Evolutionary conservation across 1,140 invertebrate species (phyloP).

Genomic region (Tetraneura akinire): DNA sequence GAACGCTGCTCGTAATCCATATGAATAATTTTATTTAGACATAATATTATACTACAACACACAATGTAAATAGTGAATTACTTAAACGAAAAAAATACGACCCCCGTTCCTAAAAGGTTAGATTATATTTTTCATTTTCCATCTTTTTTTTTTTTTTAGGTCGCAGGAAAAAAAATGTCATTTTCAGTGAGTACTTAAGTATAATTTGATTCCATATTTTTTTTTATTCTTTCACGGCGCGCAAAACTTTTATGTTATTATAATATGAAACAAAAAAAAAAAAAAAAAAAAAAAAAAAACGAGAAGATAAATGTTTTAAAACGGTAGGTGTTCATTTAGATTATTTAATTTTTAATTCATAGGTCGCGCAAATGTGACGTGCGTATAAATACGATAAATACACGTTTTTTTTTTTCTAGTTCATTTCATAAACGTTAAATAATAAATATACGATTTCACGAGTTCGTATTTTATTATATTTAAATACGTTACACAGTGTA

Average conservation of each 20-base stretch:
- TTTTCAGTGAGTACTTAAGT: background rate
- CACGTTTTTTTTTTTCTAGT: background rate
- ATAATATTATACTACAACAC: too few species aligned
- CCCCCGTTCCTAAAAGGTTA: too few species aligned
- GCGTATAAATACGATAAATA: background rate
- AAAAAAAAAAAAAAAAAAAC: too few species aligned
- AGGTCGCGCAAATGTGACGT: background rate
- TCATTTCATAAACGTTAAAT: background rate
- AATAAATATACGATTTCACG: background rate
- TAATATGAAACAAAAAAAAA: too few species aligned
- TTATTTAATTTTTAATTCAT: background rate
- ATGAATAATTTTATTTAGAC: too few species aligned
- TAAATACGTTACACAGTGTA: background rate
- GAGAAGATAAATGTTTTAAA: background rate
- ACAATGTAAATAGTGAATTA: too few species aligned
- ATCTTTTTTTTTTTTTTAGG: background rate
- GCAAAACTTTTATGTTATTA: background rate
- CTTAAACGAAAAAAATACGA: too few species aligned
- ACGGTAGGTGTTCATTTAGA: background rate
- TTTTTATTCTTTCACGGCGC: too few species aligned
- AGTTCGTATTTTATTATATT: too few species aligned
- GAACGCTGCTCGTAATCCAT: too few species aligned
- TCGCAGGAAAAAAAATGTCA: background rate
- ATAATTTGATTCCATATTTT: constrained; percentile 8
- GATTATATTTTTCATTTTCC: background rate